Evolutionary conservation across 2,888 invertebrate species (phyloP).

Genomic region (Bugula neritina): DNA sequence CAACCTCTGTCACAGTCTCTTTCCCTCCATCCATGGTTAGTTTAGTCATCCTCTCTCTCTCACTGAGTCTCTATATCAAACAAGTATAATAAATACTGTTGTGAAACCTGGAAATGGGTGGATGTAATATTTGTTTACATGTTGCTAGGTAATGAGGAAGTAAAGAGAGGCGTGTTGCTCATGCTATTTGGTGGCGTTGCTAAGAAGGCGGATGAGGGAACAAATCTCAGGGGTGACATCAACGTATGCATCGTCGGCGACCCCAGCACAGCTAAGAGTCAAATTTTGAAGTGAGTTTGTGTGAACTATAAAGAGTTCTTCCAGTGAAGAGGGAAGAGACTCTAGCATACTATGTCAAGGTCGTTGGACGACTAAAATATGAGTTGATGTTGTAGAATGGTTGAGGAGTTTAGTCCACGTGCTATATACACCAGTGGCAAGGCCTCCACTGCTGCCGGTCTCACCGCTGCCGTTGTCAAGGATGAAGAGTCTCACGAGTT

Average conservation of each 20-base stretch:
- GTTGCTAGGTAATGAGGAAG: conserved; percentile 73
- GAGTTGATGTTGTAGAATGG: conserved; percentile 55
- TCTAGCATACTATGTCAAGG: no score
- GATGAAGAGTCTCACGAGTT: conserved; percentile 98
- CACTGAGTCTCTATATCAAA: no score
- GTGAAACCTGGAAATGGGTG: no score
- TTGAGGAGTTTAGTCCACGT: conserved; percentile 85
- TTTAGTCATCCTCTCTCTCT: no score
- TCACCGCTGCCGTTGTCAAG: conserved; percentile 94
- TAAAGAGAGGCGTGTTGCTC: conserved; percentile 78
- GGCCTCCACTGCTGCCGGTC: conserved; percentile 93
- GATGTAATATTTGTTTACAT: not conserved
- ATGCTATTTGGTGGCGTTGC: conserved; percentile 96
- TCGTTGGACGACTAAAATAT: no score
- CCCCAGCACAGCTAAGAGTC: conserved; percentile 97
- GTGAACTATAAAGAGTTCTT: no score
- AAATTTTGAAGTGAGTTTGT: conserved; percentile 80
- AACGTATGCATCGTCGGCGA: conserved; percentile 98
- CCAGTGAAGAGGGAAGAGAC: no score
- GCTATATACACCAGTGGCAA: conserved; percentile 98
- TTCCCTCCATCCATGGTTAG: conserved; percentile 83
- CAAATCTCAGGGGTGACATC: conserved; percentile 87
- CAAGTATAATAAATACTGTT: no score
- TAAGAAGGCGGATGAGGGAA: conserved; percentile 84
- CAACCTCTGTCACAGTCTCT: conserved; percentile 82